phyloP scores from a whole-genome alignment of 2,888 invertebrate species.

The Neoscelio sp. region DNA sequence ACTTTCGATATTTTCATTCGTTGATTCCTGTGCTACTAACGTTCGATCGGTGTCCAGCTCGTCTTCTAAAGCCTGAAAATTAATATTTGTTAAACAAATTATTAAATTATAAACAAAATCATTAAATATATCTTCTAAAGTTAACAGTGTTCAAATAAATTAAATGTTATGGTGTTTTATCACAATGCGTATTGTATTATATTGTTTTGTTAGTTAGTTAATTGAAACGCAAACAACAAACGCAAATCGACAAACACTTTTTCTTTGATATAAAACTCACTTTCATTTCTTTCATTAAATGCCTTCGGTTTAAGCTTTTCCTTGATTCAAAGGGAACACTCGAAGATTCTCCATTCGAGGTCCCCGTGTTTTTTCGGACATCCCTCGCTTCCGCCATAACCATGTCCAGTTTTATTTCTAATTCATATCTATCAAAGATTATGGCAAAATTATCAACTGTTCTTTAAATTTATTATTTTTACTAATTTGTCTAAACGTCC shows the following conservation, averaged over 20 bases:
- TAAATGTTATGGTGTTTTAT: too few species aligned
- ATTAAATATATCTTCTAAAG: background rate
- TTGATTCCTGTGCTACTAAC: conserved; percentile 4
- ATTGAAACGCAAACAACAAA: background rate
- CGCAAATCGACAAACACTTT: background rate
- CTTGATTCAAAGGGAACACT: conserved; percentile 74
- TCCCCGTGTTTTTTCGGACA: conserved; percentile 73
- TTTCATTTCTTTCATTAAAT: conserved; percentile 75
- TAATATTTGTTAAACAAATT: too few species aligned
- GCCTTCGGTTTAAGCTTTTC: conserved; percentile 75
- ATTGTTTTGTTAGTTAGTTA: background rate
- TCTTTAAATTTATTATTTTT: background rate
- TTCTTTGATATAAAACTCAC: conserved; percentile 36
- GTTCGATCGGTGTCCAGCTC: conserved; percentile 10
- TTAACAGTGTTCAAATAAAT: too few species aligned
- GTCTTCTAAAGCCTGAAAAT: conserved; percentile 11
- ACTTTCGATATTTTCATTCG: conserved; percentile 7
- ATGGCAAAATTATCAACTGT: conserved; percentile 20
- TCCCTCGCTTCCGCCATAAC: conserved; percentile 74
- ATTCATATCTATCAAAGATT: conserved; percentile 74
- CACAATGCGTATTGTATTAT: too few species aligned
- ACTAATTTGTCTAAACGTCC: too few species aligned
- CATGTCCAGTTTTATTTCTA: conserved; percentile 78
- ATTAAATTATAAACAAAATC: background rate
- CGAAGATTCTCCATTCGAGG: conserved; percentile 67